Evolutionary conservation across 2,888 invertebrate genomes (phyloP).

Genomic region (Epiblema foenella): DNA sequence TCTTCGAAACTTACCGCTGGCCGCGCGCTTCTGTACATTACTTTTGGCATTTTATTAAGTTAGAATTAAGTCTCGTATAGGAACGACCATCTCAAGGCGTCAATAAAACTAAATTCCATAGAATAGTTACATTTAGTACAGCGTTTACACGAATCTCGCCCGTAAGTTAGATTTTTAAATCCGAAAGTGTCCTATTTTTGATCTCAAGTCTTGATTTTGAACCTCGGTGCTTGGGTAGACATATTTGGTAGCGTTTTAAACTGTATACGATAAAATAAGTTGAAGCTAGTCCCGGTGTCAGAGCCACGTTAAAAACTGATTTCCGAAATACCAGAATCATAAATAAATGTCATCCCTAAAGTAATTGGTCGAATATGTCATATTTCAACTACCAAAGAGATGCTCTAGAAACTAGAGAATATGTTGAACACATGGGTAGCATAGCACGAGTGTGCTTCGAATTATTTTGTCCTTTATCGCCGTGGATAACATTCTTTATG

Average conservation of each 20-base stretch:
- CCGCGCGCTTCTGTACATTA: conserved; percentile 32
- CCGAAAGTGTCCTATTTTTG: conserved; percentile 62
- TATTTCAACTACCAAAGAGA: conserved; percentile 21
- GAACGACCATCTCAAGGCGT: conserved; percentile 22
- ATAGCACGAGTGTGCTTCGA: too few relatives aligned
- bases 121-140: conserved; percentile 23
- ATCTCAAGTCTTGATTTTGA: conserved; percentile 67
- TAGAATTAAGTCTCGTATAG: conserved; percentile 38
- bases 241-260: conserved; percentile 51
- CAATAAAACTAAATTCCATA: conserved; percentile 26
- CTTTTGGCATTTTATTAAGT: conserved; percentile 35
- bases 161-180: conserved; percentile 34
- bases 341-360: background rate
- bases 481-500: background rate
- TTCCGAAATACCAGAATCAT: conserved; percentile 3
- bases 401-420: conserved; percentile 18
- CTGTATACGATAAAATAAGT: conserved; percentile 7
- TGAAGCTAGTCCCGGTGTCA: conserved; percentile 31
- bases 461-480: background rate
- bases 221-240: conserved; percentile 70
- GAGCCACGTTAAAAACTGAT: conserved; percentile 1
- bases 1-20: conserved; percentile 5
- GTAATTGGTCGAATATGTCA: background rate
- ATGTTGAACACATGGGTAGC: background rate
- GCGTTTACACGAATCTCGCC: conserved; percentile 39